These are phyloP conservation scores for Drosophila lacicola DNA, from an alignment of 2,888 invertebrate species.

Conservation along the genomic window DNA sequence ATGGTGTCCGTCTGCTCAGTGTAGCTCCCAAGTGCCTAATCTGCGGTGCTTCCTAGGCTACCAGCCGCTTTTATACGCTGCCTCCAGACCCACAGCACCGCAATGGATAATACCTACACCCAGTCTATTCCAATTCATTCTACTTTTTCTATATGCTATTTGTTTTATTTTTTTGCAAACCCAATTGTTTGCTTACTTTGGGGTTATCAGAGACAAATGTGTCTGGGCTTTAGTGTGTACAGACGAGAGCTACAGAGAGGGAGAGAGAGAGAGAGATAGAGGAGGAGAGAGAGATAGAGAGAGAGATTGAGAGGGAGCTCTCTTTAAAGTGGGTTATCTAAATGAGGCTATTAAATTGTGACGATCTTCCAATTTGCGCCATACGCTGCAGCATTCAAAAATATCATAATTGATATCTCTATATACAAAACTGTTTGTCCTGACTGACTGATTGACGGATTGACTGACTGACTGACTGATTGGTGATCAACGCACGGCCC, in stretches of 20 bases:
- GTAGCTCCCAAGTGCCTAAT: slow-evolving; percentile 5
- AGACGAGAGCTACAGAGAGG: slow-evolving; percentile 1
- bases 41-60: slow-evolving; percentile 4
- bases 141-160: neutral
- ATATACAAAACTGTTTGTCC: too few species aligned
- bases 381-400: neutral
- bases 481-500: too few species aligned
- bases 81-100: neutral
- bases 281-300: neutral
- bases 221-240: slow-evolving; percentile 5
- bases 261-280: too few species aligned
- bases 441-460: too few species aligned
- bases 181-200: slow-evolving; percentile 31
- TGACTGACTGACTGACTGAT: too few species aligned
- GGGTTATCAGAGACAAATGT: slow-evolving; percentile 37
- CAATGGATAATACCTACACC: neutral
- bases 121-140: neutral
- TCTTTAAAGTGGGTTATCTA: slow-evolving; percentile 42
- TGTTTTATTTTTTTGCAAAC: slow-evolving; percentile 32
- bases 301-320: neutral
- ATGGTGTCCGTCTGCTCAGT: slow-evolving; percentile 24
- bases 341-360: slow-evolving; percentile 34
- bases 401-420: neutral
- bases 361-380: slow-evolving; percentile 15
- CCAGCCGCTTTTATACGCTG: slow-evolving; percentile 43